Evolutionary conservation across 2,797 vertebrate species (phyloP).

Genomic region (Setipinna tenuifilis): DNA sequence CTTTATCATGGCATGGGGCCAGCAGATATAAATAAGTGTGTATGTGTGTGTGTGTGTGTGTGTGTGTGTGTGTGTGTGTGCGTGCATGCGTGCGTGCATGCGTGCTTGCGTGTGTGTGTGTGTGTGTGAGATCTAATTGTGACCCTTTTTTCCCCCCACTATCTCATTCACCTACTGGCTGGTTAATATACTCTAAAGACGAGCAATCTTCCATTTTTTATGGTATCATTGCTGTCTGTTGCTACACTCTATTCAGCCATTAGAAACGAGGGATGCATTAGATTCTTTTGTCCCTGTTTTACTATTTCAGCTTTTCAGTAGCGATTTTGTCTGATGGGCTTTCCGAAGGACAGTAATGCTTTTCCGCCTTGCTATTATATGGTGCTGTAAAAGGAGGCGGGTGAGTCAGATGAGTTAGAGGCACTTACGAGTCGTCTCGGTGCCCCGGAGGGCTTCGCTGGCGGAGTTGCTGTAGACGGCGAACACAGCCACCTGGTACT

Average conservation of each 20-base stretch:
- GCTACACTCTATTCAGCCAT: background rate
- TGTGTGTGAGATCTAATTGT: background rate
- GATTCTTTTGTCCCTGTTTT: background rate
- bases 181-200: background rate
- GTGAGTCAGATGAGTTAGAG: too few relatives aligned
- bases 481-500: conserved; percentile 95
- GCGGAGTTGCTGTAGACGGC: conserved; percentile 87
- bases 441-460: conserved; percentile 89
- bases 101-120: too few relatives aligned
- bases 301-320: background rate
- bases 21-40: too few relatives aligned
- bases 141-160: background rate
- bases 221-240: background rate
- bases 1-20: too few relatives aligned
- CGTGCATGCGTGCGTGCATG: background rate
- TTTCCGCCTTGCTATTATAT: too few relatives aligned
- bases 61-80: conserved; percentile 2
- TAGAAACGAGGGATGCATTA: background rate
- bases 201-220: background rate
- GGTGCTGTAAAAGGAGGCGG: too few relatives aligned
- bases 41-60: too few relatives aligned
- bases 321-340: background rate
- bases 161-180: background rate
- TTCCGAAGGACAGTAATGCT: background rate
- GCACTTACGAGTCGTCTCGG: conserved; percentile 86